Evolutionary conservation across 2,113 vertebrate species (phyloP).

Genomic region (Chaetura pelagica): DNA sequence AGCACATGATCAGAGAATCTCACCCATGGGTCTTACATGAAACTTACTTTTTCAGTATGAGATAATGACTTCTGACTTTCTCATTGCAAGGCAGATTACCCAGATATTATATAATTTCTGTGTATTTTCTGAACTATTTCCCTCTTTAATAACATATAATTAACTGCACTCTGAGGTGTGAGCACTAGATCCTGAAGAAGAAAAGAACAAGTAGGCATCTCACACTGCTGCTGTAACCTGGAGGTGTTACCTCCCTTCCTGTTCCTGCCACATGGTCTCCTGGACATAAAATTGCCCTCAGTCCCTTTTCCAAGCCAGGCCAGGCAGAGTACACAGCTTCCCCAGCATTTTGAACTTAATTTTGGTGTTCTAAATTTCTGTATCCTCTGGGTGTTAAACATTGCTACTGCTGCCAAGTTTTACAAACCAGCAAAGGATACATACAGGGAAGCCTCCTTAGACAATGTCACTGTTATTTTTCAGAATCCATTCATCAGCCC

Average conservation of each 20-base stretch:
- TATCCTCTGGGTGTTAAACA: background rate
- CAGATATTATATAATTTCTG: background rate
- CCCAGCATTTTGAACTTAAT: background rate
- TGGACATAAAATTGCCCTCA: background rate
- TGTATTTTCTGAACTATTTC: background rate
- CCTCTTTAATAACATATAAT: background rate
- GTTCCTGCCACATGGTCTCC: background rate
- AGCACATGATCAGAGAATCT: background rate
- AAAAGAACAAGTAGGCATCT: background rate
- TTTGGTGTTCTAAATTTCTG: background rate
- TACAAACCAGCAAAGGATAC: background rate
- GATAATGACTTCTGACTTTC: background rate
- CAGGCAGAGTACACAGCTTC: background rate
- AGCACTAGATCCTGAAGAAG: background rate
- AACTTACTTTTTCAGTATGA: background rate
- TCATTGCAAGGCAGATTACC: background rate
- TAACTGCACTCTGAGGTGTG: background rate
- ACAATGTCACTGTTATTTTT: background rate
- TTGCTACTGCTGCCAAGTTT: background rate
- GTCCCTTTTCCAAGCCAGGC: background rate
- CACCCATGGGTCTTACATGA: background rate
- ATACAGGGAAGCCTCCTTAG: background rate
- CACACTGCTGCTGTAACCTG: background rate
- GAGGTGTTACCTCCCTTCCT: background rate
- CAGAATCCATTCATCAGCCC: background rate